phyloP scores from a whole-genome alignment of 2,113 vertebrate genomes.

The Cyprinodon tularosa region DNA sequence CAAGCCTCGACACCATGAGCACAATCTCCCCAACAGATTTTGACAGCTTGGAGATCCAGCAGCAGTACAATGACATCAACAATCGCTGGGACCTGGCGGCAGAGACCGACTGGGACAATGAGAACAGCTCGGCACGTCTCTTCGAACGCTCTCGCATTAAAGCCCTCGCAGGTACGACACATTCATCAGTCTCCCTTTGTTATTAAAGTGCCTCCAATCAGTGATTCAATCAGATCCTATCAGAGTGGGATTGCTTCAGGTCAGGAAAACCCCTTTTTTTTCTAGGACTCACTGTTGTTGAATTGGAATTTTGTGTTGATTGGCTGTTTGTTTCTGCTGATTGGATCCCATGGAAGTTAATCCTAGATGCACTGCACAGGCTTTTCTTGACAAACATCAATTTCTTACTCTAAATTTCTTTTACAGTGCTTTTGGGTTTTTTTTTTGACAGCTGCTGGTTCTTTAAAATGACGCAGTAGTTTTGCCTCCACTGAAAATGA shows the following conservation, averaged over 20 bases:
- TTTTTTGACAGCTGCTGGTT: too few species aligned
- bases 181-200: not conserved
- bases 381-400: too few species aligned
- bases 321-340: not conserved
- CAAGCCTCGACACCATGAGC: conserved; percentile 84
- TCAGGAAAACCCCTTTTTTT: not conserved
- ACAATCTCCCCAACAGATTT: conserved; percentile 92
- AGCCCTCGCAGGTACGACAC: conserved; percentile 86
- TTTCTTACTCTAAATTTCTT: not conserved
- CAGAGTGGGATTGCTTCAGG: not conserved
- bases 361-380: too few species aligned
- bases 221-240: not conserved
- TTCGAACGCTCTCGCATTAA: conserved; percentile 94
- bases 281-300: not conserved
- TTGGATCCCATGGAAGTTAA: not conserved
- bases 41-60: conserved; percentile 94
- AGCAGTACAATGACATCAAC: conserved; percentile 95
- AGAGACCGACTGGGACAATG: conserved; percentile 93
- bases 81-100: conserved; percentile 93
- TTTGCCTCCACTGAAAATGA: too few species aligned
- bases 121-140: conserved; percentile 92
- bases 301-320: not conserved
- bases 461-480: too few species aligned
- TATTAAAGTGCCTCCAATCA: not conserved
- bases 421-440: not conserved